Evolutionary conservation across 2,888 invertebrate genomes (phyloP).

Genomic region (Microctonus aethiopoides): DNA sequence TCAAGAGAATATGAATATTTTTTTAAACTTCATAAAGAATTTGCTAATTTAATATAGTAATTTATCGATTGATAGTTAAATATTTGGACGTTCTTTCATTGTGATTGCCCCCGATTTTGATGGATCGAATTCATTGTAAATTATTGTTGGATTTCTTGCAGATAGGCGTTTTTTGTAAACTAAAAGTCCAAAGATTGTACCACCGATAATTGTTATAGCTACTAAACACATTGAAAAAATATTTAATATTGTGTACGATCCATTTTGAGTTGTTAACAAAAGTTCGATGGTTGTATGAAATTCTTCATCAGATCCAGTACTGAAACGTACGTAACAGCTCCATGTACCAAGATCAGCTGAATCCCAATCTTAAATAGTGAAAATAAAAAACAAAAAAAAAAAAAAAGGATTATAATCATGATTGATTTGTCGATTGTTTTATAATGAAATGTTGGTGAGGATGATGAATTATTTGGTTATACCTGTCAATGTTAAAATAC

Average conservation of each 20-base stretch:
- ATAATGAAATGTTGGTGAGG: neutral
- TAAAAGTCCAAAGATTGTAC: conserved; percentile 13
- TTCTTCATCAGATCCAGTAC: conserved; percentile 28
- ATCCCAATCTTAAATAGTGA: conserved; percentile 29
- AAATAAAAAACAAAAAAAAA: too few relatives aligned
- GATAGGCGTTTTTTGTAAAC: conserved; percentile 28
- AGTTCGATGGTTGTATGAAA: conserved; percentile 28
- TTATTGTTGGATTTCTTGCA: conserved; percentile 23
- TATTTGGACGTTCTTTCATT: neutral
- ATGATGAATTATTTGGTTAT: conserved; percentile 17
- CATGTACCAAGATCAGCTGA: conserved; percentile 47
- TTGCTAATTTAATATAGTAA: neutral
- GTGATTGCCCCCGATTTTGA: neutral
- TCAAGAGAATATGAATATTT: neutral
- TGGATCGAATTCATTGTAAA: conserved; percentile 15
- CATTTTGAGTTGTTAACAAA: neutral
- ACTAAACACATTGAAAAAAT: conserved; percentile 27
- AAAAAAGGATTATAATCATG: too few relatives aligned
- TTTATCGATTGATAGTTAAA: neutral
- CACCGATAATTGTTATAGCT: conserved; percentile 23
- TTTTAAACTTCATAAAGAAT: neutral
- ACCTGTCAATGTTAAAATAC: conserved; percentile 51
- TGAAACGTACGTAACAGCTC: conserved; percentile 48
- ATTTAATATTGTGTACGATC: conserved; percentile 11
- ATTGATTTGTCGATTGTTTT: neutral